Evolutionary conservation across 2,797 vertebrate species (phyloP).

Genomic region (Moxostoma hubbsi): DNA sequence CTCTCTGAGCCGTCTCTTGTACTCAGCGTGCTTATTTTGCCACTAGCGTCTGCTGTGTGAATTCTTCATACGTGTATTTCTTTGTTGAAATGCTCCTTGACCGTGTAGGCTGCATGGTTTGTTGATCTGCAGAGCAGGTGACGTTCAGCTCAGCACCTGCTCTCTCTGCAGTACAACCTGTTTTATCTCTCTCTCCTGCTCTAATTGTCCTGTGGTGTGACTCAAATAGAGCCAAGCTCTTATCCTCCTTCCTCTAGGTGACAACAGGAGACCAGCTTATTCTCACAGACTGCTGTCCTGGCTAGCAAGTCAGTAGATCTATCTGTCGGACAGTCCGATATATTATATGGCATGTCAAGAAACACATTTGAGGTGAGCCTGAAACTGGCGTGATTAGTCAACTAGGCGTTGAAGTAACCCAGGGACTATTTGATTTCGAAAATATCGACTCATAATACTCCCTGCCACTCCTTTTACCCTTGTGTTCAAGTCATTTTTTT

Average conservation of each 20-base stretch:
- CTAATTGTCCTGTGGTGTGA: neutral
- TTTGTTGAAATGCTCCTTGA: slow-evolving; percentile 1
- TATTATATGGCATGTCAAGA: too few relatives aligned
- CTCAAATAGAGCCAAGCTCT: slow-evolving; percentile 8
- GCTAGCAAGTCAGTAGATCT: neutral
- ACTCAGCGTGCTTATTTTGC: neutral
- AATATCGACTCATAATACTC: neutral
- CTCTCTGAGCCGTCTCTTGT: neutral
- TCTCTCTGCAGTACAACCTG: slow-evolving; percentile 21
- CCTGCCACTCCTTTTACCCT: slow-evolving; percentile 3
- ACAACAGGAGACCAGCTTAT: neutral
- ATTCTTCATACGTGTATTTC: neutral
- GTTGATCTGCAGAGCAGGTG: slow-evolving; percentile 10
- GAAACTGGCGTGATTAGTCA: neutral
- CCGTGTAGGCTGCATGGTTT: neutral
- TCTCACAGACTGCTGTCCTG: neutral
- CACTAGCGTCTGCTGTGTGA: neutral
- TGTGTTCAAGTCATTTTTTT: neutral
- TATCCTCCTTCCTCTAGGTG: neutral
- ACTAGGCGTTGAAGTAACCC: neutral
- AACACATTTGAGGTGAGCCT: too few relatives aligned
- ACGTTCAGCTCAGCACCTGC: slow-evolving; percentile 12
- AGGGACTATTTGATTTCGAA: too few relatives aligned
- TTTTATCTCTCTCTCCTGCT: neutral
- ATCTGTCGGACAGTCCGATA: too few relatives aligned